phyloP scores from a whole-genome alignment of 2,888 invertebrate species.

The Synanthedon myopaeformis region DNA sequence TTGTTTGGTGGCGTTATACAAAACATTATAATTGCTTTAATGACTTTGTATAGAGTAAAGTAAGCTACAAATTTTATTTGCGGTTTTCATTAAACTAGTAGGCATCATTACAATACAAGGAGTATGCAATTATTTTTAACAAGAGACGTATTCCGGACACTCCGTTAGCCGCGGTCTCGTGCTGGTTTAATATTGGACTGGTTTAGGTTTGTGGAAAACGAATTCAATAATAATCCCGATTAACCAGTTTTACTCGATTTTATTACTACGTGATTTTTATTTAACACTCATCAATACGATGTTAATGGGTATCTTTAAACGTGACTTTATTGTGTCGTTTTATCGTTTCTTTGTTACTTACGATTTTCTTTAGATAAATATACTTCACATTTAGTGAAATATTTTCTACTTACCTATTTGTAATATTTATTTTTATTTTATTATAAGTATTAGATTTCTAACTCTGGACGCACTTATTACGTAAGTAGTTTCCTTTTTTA shows the following conservation, averaged over 20 bases:
- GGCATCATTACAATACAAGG: background rate
- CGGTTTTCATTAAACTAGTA: background rate
- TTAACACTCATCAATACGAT: too few relatives aligned
- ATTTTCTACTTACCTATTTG: too few relatives aligned
- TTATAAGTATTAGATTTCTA: too few relatives aligned
- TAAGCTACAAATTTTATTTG: too few relatives aligned
- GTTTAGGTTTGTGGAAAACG: slow-evolving; percentile 16
- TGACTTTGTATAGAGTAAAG: too few relatives aligned
- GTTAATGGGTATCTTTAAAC: background rate
- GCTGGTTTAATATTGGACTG: slow-evolving; percentile 16
- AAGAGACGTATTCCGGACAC: slow-evolving; percentile 19
- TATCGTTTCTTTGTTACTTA: background rate
- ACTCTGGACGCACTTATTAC: too few relatives aligned
- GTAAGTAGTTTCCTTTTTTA: too few relatives aligned
- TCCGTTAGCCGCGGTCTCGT: slow-evolving; percentile 21
- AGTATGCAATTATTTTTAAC: slow-evolving; percentile 2
- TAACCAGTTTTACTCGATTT: background rate
- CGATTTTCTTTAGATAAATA: too few relatives aligned
- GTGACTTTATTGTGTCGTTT: background rate
- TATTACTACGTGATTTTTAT: background rate
- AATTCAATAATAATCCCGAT: background rate
- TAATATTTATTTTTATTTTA: too few relatives aligned
- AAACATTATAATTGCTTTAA: too few relatives aligned
- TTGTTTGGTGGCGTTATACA: too few relatives aligned
- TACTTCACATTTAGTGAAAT: too few relatives aligned